phyloP scores from a whole-genome alignment of 2,888 invertebrate genomes.

The Alentia gelatinosa region DNA sequence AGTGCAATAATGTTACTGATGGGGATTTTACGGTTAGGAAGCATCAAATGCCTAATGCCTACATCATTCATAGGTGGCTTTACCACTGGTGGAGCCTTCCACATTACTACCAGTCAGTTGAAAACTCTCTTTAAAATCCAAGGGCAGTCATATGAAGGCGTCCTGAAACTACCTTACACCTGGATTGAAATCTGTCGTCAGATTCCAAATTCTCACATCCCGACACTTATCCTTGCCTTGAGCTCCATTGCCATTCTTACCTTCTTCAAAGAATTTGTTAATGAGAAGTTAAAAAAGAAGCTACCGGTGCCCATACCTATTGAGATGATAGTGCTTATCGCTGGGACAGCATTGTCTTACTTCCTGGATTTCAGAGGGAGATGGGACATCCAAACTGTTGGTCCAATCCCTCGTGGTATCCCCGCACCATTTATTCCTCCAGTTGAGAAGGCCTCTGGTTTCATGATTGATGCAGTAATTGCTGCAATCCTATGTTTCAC shows the following conservation, averaged over 20 bases:
- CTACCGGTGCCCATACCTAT: conserved; percentile 86
- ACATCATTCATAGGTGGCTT: conserved; percentile 83
- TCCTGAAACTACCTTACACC: conserved; percentile 69
- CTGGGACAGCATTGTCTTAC: conserved; percentile 73
- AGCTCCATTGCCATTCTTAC: conserved; percentile 85
- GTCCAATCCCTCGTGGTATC: conserved; percentile 72
- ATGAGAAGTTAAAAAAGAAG: conserved; percentile 71
- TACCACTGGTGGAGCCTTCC: conserved; percentile 68
- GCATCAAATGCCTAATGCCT: conserved; percentile 88
- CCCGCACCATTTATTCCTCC: conserved; percentile 75
- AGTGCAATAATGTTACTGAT: conserved; percentile 85
- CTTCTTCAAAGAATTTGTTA: conserved; percentile 80
- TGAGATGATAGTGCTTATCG: conserved; percentile 77
- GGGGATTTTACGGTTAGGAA: conserved; percentile 88
- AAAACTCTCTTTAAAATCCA: conserved; percentile 70
- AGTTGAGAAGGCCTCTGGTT: conserved; percentile 68
- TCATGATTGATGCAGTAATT: conserved; percentile 67
- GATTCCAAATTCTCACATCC: conserved; percentile 84
- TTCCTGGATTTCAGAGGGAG: conserved; percentile 61
- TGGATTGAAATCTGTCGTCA: conserved; percentile 82
- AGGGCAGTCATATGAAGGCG: conserved; percentile 70
- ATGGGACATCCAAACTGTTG: conserved; percentile 54
- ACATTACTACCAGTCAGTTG: conserved; percentile 66
- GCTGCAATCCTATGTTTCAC: conserved; percentile 67
- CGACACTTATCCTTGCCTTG: conserved; percentile 85